These are phyloP conservation scores for Lutraria rhynchaena DNA, from an alignment of 1,140 invertebrate genomes.

Conservation along the genomic window DNA sequence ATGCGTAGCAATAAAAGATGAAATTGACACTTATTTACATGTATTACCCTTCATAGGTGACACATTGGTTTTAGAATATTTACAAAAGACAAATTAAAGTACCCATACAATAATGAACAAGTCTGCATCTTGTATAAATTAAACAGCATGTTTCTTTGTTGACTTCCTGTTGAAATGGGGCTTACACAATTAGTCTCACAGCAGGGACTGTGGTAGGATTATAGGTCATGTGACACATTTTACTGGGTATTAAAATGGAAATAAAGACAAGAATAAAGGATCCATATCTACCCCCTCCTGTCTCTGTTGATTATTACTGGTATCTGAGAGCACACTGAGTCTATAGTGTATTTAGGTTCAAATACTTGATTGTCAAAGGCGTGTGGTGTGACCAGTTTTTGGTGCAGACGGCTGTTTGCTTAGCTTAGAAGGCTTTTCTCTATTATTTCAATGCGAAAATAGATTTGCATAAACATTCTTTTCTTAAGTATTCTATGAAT, in stretches of 20 bases:
- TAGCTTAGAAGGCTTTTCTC: too few relatives aligned
- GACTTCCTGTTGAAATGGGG: not conserved
- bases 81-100: constrained; percentile 31
- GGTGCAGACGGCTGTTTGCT: too few relatives aligned
- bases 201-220: constrained; percentile 22
- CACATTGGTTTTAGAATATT: constrained; percentile 29
- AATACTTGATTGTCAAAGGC: too few relatives aligned
- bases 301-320: constrained; percentile 27
- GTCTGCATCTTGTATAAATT: constrained; percentile 34
- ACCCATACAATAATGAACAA: constrained; percentile 3
- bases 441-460: too few relatives aligned
- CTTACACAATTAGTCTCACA: constrained; percentile 20
- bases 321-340: constrained; percentile 15
- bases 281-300: constrained; percentile 23
- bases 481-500: too few relatives aligned
- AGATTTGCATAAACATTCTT: too few relatives aligned
- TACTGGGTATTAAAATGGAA: constrained; percentile 24
- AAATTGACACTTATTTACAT: constrained; percentile 41
- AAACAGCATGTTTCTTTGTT: constrained; percentile 18
- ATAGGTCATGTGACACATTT: constrained; percentile 22
- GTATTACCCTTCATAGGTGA: constrained; percentile 24
- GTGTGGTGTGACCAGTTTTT: too few relatives aligned
- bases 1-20: not conserved
- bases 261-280: constrained; percentile 9
- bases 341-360: too few relatives aligned